These are phyloP conservation scores for Chaetops frenatus DNA, from an alignment of 2,113 vertebrate species.

Conservation along the genomic window DNA sequence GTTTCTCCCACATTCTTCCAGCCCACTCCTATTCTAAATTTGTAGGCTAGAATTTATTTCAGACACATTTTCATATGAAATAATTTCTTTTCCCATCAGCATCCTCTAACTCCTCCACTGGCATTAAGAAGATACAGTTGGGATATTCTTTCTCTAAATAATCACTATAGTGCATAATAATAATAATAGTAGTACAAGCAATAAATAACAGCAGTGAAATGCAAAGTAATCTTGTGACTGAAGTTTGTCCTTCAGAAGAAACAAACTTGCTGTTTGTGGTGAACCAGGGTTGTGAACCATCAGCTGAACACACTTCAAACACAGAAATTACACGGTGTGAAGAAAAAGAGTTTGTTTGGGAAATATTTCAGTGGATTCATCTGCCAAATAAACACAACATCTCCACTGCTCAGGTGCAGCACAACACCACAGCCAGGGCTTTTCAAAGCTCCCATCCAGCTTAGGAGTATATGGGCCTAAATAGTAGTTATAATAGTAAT, in stretches of 20 bases:
- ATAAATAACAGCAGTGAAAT: conserved; percentile 5
- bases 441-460: neutral
- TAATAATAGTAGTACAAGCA: neutral
- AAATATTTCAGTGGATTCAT: neutral
- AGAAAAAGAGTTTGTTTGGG: neutral
- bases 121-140: neutral
- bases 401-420: neutral
- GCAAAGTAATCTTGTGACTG: neutral
- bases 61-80: neutral
- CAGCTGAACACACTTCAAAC: neutral
- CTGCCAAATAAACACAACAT: neutral
- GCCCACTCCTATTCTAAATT: neutral
- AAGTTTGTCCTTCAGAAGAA: neutral
- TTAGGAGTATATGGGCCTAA: neutral
- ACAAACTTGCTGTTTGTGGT: neutral
- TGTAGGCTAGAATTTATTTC: conserved; percentile 1
- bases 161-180: neutral
- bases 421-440: neutral
- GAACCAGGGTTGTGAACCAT: neutral
- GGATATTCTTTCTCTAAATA: neutral
- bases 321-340: neutral
- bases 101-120: neutral
- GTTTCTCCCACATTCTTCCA: conserved; percentile 1
- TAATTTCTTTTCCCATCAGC: neutral
- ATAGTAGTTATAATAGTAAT: neutral